Percentiles rank a stretch among this genome's conserved stretches.
phyloP scores from a whole-genome alignment of 1,140 invertebrate species.

The Manduca sexta region DNA sequence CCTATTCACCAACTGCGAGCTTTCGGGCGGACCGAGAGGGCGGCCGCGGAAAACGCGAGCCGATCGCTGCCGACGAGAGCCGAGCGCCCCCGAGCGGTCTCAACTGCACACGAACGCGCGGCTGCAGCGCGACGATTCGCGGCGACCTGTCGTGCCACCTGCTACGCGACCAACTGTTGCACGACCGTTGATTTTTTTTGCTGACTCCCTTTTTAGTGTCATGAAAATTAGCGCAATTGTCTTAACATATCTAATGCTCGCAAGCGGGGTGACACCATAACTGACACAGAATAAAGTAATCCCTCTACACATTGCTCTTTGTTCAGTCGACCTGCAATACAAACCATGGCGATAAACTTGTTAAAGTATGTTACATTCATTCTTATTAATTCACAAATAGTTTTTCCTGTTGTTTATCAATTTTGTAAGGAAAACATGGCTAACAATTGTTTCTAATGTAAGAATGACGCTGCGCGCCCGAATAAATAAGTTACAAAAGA shows the following conservation, averaged over 20 bases:
- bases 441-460: background rate
- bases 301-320: background rate
- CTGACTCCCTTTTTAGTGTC: conserved; percentile 39
- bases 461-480: background rate
- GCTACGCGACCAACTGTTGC: conserved; percentile 67
- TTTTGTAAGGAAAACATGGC: conserved; percentile 41
- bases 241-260: no score
- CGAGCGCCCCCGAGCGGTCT: conserved; percentile 23
- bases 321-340: background rate
- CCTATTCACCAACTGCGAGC: conserved; percentile 58
- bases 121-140: conserved; percentile 6
- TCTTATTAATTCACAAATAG: conserved; percentile 8
- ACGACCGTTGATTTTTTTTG: conserved; percentile 71
- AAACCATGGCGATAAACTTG: no score
- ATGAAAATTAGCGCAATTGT: conserved; percentile 52
- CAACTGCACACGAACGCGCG: conserved; percentile 16
- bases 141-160: conserved; percentile 65
- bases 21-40: conserved; percentile 68
- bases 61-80: conserved; percentile 32
- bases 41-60: conserved; percentile 54
- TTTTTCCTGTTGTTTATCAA: conserved; percentile 44
- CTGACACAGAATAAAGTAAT: background rate
- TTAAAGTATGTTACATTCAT: conserved; percentile 8
- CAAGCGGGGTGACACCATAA: background rate
- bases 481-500: background rate